Conservation (phyloP, 2,113 vertebrate species). For the Benitochromis conjunctus region DNA sequence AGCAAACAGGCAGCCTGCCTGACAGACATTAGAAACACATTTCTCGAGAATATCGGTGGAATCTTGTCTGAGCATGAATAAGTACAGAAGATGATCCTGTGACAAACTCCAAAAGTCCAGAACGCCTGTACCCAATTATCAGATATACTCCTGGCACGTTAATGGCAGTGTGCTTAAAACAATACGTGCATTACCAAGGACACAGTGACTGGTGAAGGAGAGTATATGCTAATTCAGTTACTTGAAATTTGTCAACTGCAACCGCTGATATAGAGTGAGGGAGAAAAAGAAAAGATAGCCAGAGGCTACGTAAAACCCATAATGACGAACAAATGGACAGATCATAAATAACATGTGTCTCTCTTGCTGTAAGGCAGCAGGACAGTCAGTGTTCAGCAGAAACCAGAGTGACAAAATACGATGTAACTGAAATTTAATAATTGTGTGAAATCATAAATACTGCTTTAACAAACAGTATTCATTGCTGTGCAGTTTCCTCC, state of each 20-base stretch:
- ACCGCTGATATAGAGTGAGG: neutral
- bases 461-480: neutral
- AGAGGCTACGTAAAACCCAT: neutral
- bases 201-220: conserved; percentile 53
- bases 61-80: conserved; percentile 3
- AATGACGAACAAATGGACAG: conserved; percentile 28
- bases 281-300: neutral
- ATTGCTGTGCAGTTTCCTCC: neutral
- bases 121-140: conserved; percentile 16
- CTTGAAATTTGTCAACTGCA: conserved; percentile 55
- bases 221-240: conserved; percentile 44
- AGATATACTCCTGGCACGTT: conserved; percentile 26
- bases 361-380: neutral
- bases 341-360: conserved; percentile 17
- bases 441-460: neutral
- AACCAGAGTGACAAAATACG: neutral
- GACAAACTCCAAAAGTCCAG: conserved; percentile 26
- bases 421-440: neutral
- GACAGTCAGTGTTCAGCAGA: neutral
- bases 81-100: conserved; percentile 11
- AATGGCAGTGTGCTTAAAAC: conserved; percentile 41
- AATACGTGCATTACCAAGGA: conserved; percentile 53
- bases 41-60: neutral
- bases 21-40: conserved; percentile 7
- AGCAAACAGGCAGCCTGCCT: conserved; percentile 12